Base-by-base conservation (phyloP, 2,888 invertebrate genomes). In the Myathropa florea region DNA sequence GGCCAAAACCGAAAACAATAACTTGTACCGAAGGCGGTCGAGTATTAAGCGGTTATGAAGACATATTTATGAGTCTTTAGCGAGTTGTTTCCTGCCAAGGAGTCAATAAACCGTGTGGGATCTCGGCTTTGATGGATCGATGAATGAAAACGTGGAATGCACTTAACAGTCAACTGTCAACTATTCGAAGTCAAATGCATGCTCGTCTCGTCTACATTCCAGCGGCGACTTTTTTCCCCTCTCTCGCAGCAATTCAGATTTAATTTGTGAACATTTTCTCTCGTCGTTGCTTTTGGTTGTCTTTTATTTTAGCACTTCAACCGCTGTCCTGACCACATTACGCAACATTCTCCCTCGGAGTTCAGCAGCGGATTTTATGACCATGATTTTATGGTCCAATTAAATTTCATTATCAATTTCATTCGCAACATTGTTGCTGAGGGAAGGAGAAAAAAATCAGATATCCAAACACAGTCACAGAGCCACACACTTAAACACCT, bases 401-500 rank as follows among this genome's bases (percentile, higher is more conserved):
- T 63, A 78, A 83, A 73, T 64, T 78, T 83, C 78, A 83, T 83
- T 83, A 83, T 83, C 73, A 73, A 73, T 64, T 78, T 83, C 59
- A 60, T 78, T 61, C n/a, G 63, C 72, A 68, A 73, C 83, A 73
- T 83, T 83, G 73, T 83, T 78, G 78, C 46, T 1, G 18, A 46
- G 46, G 18, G 14, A 61, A 30, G 21, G n/a, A 6, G 57, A 24
- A 2, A 24, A 23, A 12, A 21, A 21, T 10, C 2, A 21, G 23
- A 6, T 4, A 39, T n/a, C 14, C 14, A 18, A 30, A 28, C 28
- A 36, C 64, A 21, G 14, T 24, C 61, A 70, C 63, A 76, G 39
- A 39, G 18, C 7, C 46, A 18, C 46, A n/a, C 59, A 75, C 65
- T 59, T 30, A 26, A 65, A 12, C 57, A 28, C n/a, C n/a, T 33